These are phyloP conservation scores for Matsumyia berberina DNA, from an alignment of 2,888 invertebrate species.

Conservation along the genomic window DNA sequence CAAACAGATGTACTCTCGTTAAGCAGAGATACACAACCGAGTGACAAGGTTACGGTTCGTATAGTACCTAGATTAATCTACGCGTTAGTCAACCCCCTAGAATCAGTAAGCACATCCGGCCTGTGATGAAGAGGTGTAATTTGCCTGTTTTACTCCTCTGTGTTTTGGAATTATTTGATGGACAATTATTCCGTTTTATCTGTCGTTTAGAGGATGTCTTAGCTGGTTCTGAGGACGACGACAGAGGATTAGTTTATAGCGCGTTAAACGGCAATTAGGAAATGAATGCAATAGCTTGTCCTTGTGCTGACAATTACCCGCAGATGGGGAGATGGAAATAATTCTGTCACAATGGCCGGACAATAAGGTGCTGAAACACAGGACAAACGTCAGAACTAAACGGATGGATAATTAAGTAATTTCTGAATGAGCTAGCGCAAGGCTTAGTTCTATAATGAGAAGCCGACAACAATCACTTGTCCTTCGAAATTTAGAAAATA, in stretches of 20 bases:
- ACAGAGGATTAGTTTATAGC: conserved; percentile 22
- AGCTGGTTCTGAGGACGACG: neutral
- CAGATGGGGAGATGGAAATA: neutral
- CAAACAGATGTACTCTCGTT: neutral
- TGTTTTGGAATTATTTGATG: conserved; percentile 16
- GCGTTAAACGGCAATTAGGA: conserved; percentile 21
- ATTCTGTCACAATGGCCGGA: conserved; percentile 7
- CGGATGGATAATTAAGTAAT: conserved; percentile 6
- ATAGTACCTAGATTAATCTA: conserved; percentile 27
- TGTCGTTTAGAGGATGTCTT: conserved; percentile 16
- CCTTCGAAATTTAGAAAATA: no score
- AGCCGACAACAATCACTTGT: no score
- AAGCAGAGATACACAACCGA: neutral
- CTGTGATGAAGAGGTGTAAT: conserved; percentile 29
- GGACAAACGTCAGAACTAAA: conserved; percentile 9
- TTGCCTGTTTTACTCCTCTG: neutral
- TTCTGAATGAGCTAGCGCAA: neutral
- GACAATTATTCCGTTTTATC: conserved; percentile 30
- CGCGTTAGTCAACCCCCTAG: neutral
- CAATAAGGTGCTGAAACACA: neutral
- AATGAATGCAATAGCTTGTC: conserved; percentile 10
- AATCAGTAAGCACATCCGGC: conserved; percentile 16
- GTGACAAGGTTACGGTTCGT: conserved; percentile 5
- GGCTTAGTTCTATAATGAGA: conserved; percentile 14
- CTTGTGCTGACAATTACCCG: conserved; percentile 14